Conservation (phyloP, 2,888 invertebrate species). For the Helleia helle region DNA sequence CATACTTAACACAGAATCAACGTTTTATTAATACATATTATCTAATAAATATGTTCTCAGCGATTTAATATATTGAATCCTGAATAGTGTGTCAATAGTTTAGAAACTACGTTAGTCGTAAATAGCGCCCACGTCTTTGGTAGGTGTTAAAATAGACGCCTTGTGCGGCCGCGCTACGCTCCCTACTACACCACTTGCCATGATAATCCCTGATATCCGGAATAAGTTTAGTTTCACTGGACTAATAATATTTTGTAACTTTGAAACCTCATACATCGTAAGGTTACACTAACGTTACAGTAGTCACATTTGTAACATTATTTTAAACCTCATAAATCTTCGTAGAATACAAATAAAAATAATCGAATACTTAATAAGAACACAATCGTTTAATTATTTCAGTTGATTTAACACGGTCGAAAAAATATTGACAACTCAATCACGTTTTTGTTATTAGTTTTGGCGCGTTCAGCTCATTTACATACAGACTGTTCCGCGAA, state of each 20-base stretch:
- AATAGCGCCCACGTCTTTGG: constrained; percentile 61
- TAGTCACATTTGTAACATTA: neutral
- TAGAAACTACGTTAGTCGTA: constrained; percentile 39
- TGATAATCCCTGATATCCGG: constrained; percentile 73
- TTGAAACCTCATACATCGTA: constrained; percentile 5
- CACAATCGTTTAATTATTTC: constrained; percentile 11
- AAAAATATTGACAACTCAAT: constrained; percentile 36
- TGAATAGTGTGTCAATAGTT: constrained; percentile 10
- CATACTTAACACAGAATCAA: too few species aligned
- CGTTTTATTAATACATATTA: too few species aligned
- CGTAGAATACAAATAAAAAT: constrained; percentile 1
- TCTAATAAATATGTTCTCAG: too few species aligned
- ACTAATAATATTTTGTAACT: neutral
- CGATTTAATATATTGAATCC: too few species aligned
- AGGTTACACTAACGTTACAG: too few species aligned
- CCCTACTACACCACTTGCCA: constrained; percentile 63
- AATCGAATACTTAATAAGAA: constrained; percentile 1
- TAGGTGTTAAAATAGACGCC: constrained; percentile 71
- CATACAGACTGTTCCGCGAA: constrained; percentile 60
- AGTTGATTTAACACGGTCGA: constrained; percentile 14
- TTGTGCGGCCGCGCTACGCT: constrained; percentile 57
- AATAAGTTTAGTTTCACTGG: constrained; percentile 30
- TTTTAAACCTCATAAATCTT: too few species aligned
- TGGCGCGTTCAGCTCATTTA: constrained; percentile 44
- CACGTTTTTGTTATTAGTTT: constrained; percentile 31